Evolutionary conservation across 1,140 invertebrate species (phyloP).

Genomic region (Parapsyche elsis): DNA sequence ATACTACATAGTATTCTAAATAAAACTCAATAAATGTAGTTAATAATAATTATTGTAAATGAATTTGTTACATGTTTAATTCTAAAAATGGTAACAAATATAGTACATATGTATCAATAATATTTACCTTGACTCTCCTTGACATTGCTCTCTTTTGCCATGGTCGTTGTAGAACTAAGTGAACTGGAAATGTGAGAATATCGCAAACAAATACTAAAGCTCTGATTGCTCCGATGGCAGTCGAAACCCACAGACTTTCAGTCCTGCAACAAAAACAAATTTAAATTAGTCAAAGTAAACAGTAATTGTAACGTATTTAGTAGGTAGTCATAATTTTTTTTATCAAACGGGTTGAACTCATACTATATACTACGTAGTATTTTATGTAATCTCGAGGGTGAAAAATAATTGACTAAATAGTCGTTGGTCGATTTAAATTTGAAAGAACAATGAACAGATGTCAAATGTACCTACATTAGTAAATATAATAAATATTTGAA

Average conservation of each 20-base stretch:
- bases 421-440: too few species aligned
- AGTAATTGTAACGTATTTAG: too few species aligned
- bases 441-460: neutral
- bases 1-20: too few species aligned
- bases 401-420: too few species aligned
- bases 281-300: neutral
- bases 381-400: too few species aligned
- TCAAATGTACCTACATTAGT: neutral
- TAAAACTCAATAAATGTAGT: too few species aligned
- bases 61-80: neutral
- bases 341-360: too few species aligned
- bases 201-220: constrained; percentile 87
- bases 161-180: constrained; percentile 87
- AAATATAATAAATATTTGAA: neutral
- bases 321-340: neutral
- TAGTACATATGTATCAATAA: too few species aligned
- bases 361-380: too few species aligned
- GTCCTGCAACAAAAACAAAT: constrained; percentile 70
- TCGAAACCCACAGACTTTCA: constrained; percentile 81
- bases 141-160: constrained; percentile 84
- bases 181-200: constrained; percentile 89
- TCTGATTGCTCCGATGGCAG: constrained; percentile 79
- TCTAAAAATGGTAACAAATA: too few species aligned
- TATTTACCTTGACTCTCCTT: constrained; percentile 77
- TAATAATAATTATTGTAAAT: too few species aligned